phyloP scores from a whole-genome alignment of 1,140 invertebrate genomes.

The Dreissena rostriformis region DNA sequence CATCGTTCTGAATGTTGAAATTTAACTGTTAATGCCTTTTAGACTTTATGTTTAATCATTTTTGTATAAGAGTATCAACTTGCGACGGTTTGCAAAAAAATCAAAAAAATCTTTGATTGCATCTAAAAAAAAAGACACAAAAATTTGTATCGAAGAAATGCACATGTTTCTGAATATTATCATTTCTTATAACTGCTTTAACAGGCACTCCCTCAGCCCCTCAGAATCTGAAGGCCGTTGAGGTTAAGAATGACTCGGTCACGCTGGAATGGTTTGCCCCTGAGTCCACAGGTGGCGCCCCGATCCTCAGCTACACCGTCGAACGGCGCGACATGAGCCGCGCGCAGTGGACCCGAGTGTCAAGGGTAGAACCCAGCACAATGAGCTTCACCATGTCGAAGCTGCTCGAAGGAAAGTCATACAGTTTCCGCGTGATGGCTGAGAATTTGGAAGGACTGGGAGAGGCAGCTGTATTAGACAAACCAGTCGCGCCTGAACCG shows the following conservation, averaged over 20 bases:
- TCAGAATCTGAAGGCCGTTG: constrained; percentile 68
- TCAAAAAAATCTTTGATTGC: neutral
- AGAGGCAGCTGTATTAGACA: constrained; percentile 68
- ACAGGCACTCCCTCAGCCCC: constrained; percentile 74
- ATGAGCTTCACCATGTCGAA: constrained; percentile 74
- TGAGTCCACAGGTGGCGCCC: constrained; percentile 97
- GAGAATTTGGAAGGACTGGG: constrained; percentile 94
- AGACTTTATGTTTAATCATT: no score
- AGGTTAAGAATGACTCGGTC: constrained; percentile 74
- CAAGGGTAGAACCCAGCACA: constrained; percentile 63
- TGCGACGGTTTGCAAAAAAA: neutral
- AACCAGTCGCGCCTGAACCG: constrained; percentile 82
- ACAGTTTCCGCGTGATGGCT: constrained; percentile 96
- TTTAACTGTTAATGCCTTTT: no score
- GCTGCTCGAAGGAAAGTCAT: constrained; percentile 96
- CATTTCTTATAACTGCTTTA: constrained; percentile 23
- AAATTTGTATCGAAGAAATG: no score
- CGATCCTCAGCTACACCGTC: constrained; percentile 94
- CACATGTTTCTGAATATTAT: neutral
- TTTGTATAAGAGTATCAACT: no score
- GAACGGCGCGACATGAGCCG: constrained; percentile 88
- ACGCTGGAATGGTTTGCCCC: constrained; percentile 93
- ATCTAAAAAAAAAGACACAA: no score
- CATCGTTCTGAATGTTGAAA: no score
- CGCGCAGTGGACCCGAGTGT: constrained; percentile 85